phyloP scores from a whole-genome alignment of 2,888 invertebrate genomes.

The Cheilosia variabilis region DNA sequence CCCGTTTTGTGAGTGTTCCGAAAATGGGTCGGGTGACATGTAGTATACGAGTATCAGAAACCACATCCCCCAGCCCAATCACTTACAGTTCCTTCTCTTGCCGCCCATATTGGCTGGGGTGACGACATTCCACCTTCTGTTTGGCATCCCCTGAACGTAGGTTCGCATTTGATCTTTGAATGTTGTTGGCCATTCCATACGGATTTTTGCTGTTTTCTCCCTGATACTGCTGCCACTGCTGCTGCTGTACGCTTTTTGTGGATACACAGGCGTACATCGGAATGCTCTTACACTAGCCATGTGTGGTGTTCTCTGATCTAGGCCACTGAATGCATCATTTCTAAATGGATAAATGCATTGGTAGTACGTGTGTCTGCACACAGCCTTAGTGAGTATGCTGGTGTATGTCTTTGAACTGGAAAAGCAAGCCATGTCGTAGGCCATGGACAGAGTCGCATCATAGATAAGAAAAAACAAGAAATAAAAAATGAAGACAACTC shows the following conservation, averaged over 20 bases:
- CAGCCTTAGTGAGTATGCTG: background rate
- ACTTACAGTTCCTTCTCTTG: background rate
- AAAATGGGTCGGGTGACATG: background rate
- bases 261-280: constrained; percentile 41
- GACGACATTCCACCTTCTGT: constrained; percentile 10
- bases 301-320: constrained; percentile 53
- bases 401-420: constrained; percentile 42
- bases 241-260: constrained; percentile 8
- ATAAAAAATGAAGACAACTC: constrained; percentile 6
- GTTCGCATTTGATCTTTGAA: constrained; percentile 36
- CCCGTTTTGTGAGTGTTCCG: constrained; percentile 1
- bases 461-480: constrained; percentile 1
- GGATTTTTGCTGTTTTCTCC: constrained; percentile 24
- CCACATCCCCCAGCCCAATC: constrained; percentile 2
- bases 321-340: constrained; percentile 70
- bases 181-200: constrained; percentile 26
- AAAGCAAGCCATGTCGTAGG: constrained; percentile 59
- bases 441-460: constrained; percentile 50
- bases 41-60: background rate
- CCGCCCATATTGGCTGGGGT: constrained; percentile 2
- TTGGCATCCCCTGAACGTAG: constrained; percentile 3
- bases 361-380: constrained; percentile 24
- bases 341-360: constrained; percentile 46
- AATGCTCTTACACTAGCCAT: constrained; percentile 61
- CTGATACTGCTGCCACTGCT: background rate